Percentiles rank a stretch among this genome's conserved stretches.
Evolutionary conservation across 2,797 vertebrate species (phyloP).

Genomic region (Somateria mollissima): DNA sequence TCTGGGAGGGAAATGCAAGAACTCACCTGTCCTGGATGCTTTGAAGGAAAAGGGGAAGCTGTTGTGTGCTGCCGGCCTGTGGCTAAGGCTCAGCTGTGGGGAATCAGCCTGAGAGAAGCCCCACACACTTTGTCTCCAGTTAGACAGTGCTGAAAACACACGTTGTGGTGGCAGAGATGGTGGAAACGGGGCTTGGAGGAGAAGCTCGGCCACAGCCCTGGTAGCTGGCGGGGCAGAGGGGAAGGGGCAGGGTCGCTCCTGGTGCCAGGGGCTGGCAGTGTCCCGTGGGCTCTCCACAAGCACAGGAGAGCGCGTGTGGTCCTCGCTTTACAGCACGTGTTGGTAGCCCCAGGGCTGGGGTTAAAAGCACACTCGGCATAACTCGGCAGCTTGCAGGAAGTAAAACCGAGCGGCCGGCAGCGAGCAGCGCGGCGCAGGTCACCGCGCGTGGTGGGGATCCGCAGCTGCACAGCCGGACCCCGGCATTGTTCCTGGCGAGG

Average conservation of each 20-base stretch:
- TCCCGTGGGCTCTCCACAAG: no score
- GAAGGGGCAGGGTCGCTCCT: background rate
- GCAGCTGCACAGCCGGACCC: background rate
- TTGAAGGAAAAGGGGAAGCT: no score
- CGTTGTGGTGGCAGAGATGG: background rate
- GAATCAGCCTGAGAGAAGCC: no score
- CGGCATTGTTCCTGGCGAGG: background rate
- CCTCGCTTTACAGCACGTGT: background rate
- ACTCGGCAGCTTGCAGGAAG: background rate
- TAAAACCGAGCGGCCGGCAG: background rate
- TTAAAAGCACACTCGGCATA: accelerated
- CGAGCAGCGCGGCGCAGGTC: accelerated
- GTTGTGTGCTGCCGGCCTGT: no score
- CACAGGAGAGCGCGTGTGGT: background rate
- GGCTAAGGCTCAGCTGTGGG: no score
- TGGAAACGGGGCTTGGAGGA: background rate
- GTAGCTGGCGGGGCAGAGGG: background rate
- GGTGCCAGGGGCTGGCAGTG: no score
- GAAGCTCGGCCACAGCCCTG: background rate
- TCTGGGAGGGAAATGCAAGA: background rate
- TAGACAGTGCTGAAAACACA: no score
- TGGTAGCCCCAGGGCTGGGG: background rate
- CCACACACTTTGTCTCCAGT: no score
- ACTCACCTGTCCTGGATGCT: no score
- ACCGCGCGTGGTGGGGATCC: background rate